Evolutionary conservation across 2,113 vertebrate species (phyloP).

Genomic region (Scophthalmus maximus): DNA sequence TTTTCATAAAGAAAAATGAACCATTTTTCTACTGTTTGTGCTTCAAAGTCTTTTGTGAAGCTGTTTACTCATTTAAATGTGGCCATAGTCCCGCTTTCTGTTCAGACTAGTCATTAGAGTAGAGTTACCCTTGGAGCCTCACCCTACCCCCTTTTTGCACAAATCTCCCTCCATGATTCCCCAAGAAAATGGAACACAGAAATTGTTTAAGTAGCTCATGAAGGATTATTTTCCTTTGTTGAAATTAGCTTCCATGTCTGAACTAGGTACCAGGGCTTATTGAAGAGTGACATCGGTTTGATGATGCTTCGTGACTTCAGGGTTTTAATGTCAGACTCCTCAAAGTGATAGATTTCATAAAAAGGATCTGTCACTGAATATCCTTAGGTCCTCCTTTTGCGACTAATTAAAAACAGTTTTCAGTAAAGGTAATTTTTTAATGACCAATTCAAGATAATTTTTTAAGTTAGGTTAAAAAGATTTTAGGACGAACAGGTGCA

Average conservation of each 20-base stretch:
- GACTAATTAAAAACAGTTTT: conserved; percentile 20
- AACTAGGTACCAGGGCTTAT: not conserved
- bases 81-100: conserved; percentile 56
- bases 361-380: conserved; percentile 13
- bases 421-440: not conserved
- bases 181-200: not conserved
- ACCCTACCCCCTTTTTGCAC: not conserved
- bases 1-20: conserved; percentile 47
- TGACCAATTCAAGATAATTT: too few relatives aligned
- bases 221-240: not conserved
- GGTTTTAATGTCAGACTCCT: conserved; percentile 16
- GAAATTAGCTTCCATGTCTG: not conserved
- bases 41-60: conserved; percentile 58
- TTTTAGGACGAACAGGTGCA: too few relatives aligned
- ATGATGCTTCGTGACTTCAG: not conserved
- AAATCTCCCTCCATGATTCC: not conserved
- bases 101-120: conserved; percentile 48
- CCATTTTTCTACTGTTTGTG: conserved; percentile 58
- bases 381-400: conserved; percentile 5
- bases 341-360: not conserved
- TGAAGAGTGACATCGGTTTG: not conserved
- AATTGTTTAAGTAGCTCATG: not conserved
- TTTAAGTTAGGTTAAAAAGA: too few relatives aligned
- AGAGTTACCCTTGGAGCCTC: conserved; percentile 42
- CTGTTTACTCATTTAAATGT: conserved; percentile 62